Conservation (phyloP, 2,888 invertebrate species). For the Ochropacha duplaris region DNA sequence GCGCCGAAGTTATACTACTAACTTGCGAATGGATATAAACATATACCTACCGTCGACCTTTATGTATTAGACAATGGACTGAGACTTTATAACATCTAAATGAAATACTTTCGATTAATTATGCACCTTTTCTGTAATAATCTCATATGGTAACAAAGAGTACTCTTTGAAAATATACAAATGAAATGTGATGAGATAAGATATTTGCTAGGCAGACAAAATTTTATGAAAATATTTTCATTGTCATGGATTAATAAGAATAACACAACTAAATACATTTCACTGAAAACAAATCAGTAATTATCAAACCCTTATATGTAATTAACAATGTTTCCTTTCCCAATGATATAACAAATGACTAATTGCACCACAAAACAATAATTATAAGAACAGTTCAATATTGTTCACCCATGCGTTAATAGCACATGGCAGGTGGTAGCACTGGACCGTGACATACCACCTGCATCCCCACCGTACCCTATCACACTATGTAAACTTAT, state of each 20-base stretch:
- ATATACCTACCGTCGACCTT: constrained; percentile 17
- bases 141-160: background rate
- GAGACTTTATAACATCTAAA: background rate
- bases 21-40: constrained; percentile 33
- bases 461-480: constrained; percentile 64
- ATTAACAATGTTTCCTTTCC: background rate
- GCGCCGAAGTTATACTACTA: constrained; percentile 33
- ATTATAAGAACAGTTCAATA: constrained; percentile 32
- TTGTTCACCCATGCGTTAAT: constrained; percentile 60
- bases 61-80: constrained; percentile 10
- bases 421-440: constrained; percentile 70
- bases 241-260: too few species aligned
- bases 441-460: constrained; percentile 65
- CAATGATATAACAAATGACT: background rate
- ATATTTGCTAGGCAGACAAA: too few species aligned
- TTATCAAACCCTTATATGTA: too few species aligned
- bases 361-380: constrained; percentile 8
- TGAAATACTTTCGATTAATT: background rate
- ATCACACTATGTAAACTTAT: constrained; percentile 34
- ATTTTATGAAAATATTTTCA: too few species aligned
- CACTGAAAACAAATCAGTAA: too few species aligned
- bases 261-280: too few species aligned
- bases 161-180: background rate
- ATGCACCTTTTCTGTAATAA: background rate
- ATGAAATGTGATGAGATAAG: too few species aligned